Conservation (phyloP, 2,888 invertebrate species). For the Ceramica pisi region DNA sequence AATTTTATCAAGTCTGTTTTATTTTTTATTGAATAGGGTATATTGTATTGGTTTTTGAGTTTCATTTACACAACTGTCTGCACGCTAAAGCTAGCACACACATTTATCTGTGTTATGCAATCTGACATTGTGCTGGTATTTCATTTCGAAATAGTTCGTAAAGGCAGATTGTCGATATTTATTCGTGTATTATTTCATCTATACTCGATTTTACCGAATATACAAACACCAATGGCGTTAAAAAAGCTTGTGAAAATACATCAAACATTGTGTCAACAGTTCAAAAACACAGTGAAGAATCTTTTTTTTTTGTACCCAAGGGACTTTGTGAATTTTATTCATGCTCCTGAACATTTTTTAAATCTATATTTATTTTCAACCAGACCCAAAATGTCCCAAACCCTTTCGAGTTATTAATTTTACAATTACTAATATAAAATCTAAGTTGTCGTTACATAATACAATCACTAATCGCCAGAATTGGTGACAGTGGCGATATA, state of each 20-base stretch:
- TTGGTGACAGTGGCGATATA: slow-evolving; percentile 39
- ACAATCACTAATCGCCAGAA: slow-evolving; percentile 57
- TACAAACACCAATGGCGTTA: neutral
- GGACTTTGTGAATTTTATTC: neutral
- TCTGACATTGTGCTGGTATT: neutral
- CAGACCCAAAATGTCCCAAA: slow-evolving; percentile 65
- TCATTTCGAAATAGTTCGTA: neutral
- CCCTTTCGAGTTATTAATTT: slow-evolving; percentile 69
- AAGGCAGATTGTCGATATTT: neutral
- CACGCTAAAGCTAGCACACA: neutral
- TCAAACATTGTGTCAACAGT: neutral
- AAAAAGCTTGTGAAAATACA: neutral
- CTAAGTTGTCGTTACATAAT: slow-evolving; percentile 64
- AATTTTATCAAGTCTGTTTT: neutral
- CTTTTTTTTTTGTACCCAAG: neutral
- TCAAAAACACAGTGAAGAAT: neutral
- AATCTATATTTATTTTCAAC: slow-evolving; percentile 5
- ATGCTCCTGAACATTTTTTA: neutral
- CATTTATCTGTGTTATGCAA: neutral
- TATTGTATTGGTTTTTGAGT: neutral
- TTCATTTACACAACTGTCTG: slow-evolving; percentile 1
- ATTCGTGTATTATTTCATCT: neutral
- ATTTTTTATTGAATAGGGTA: neutral
- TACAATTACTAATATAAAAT: slow-evolving; percentile 73
- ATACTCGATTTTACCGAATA: neutral